Evolutionary conservation across 2,888 invertebrate species (phyloP).

Genomic region (Xestia c-nigrum): DNA sequence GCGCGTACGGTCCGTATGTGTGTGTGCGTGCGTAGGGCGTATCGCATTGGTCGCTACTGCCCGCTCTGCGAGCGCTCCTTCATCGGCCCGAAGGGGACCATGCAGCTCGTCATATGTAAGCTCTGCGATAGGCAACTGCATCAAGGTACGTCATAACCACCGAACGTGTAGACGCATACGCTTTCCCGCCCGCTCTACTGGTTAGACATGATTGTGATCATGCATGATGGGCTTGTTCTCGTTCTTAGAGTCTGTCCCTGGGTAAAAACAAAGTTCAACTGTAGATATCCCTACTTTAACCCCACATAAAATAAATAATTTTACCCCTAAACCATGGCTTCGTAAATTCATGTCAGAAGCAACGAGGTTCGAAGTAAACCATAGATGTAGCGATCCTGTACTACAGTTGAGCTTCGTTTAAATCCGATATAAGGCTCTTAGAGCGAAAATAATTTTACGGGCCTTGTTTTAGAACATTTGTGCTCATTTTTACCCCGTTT

Average conservation of each 20-base stretch:
- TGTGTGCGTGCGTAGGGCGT: slow-evolving; percentile 91
- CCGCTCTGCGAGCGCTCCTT: slow-evolving; percentile 93
- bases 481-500: background rate
- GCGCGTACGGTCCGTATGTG: slow-evolving; percentile 86
- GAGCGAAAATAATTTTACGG: slow-evolving; percentile 21
- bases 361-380: background rate
- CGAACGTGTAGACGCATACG: slow-evolving; percentile 73
- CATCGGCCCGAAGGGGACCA: slow-evolving; percentile 92
- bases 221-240: slow-evolving; percentile 42
- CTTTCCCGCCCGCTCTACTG: slow-evolving; percentile 59
- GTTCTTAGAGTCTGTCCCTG: slow-evolving; percentile 1
- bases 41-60: slow-evolving; percentile 94
- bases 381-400: background rate
- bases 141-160: slow-evolving; percentile 88
- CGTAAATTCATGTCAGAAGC: background rate
- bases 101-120: slow-evolving; percentile 91
- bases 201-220: slow-evolving; percentile 54
- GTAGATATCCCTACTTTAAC: background rate
- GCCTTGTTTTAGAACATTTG: background rate
- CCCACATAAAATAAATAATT: background rate
- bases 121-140: slow-evolving; percentile 91
- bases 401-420: slow-evolving; percentile 38
- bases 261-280: slow-evolving; percentile 23
- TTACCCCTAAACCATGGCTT: background rate
- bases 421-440: background rate